These are phyloP conservation scores for Atrichornis clamosus DNA, from an alignment of 2,113 vertebrate genomes.

Conservation along the genomic window DNA sequence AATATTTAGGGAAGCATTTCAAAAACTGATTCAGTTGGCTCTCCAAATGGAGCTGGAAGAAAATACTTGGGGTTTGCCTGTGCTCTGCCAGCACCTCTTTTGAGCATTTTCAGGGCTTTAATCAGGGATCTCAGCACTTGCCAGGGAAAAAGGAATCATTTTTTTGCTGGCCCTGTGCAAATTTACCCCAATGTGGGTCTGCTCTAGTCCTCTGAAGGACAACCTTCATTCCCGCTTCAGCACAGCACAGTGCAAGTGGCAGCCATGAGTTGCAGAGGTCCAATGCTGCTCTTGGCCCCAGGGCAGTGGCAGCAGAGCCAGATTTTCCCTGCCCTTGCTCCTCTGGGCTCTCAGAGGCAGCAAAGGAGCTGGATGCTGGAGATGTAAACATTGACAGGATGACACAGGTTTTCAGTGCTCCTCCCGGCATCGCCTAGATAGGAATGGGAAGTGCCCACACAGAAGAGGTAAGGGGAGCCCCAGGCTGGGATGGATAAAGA, in stretches of 20 bases:
- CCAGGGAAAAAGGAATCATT: background rate
- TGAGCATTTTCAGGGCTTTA: background rate
- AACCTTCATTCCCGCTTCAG: background rate
- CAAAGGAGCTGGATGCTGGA: background rate
- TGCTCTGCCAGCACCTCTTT: background rate
- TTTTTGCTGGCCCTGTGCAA: background rate
- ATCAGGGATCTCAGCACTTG: background rate
- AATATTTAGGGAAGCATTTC: background rate
- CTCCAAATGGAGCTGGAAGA: background rate
- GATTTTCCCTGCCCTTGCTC: background rate
- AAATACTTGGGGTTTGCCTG: background rate
- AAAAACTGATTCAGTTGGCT: background rate
- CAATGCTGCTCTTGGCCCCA: background rate
- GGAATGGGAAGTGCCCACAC: background rate
- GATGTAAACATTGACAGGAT: background rate
- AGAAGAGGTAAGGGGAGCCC: background rate
- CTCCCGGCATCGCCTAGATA: background rate
- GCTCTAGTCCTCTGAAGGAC: background rate
- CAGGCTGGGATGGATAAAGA: background rate
- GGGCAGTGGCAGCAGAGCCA: background rate
- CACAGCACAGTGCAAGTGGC: accelerated
- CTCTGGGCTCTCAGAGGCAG: background rate
- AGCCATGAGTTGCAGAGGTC: accelerated
- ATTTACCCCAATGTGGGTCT: background rate
- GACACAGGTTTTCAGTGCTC: background rate